These are phyloP conservation scores for Donacobius atricapilla DNA, from an alignment of 2,113 vertebrate species.

Conservation along the genomic window DNA sequence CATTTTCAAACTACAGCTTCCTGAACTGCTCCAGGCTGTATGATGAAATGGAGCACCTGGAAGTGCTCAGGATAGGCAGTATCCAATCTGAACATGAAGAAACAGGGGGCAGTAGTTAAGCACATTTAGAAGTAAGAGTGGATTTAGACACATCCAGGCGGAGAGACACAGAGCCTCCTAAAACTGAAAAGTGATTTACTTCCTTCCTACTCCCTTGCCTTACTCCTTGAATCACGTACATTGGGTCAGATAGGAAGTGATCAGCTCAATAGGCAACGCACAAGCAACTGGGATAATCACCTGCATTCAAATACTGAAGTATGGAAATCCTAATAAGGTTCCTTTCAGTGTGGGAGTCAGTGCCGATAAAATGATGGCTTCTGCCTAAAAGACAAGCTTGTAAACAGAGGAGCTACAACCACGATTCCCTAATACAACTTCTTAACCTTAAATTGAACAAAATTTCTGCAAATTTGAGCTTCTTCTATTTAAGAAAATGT, in stretches of 20 bases:
- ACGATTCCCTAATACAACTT: neutral
- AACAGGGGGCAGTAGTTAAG: neutral
- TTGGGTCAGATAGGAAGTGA: neutral
- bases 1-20: neutral
- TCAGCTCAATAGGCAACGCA: neutral
- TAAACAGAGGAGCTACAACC: neutral
- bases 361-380: neutral
- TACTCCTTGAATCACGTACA: neutral
- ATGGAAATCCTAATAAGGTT: neutral
- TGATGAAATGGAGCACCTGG: neutral
- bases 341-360: neutral
- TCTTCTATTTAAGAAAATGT: neutral
- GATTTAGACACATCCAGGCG: neutral
- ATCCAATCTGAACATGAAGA: neutral
- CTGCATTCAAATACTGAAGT: neutral
- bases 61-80: neutral
- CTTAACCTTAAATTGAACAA: neutral
- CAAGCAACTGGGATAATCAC: neutral
- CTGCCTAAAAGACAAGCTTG: neutral
- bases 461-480: neutral
- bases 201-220: neutral
- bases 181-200: neutral
- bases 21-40: neutral
- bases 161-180: neutral
- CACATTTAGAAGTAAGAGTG: neutral